A percentile compares a stretch with the other conserved stretches of the same genome.
These are phyloP conservation scores for Zaprionus ghesquierei DNA, from an alignment of 1,140 invertebrate species.

Conservation along the genomic window DNA sequence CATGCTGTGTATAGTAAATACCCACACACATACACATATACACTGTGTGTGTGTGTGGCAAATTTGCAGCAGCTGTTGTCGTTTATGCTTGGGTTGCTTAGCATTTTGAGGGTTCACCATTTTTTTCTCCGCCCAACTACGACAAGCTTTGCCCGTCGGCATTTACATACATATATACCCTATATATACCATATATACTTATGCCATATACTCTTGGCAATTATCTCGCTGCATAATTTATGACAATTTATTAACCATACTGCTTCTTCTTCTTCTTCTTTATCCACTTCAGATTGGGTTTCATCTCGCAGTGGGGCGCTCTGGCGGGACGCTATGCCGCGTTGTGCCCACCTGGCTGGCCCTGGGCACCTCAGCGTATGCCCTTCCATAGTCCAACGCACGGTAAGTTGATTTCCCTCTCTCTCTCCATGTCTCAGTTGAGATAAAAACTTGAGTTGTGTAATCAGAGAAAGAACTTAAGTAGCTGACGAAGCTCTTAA, in stretches of 20 bases:
- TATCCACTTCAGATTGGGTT: constrained; percentile 87
- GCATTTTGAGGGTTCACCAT: constrained; percentile 51
- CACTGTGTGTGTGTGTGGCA: constrained; percentile 15
- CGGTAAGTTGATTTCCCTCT: constrained; percentile 68
- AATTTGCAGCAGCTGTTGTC: constrained; percentile 73
- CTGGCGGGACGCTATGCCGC: constrained; percentile 87
- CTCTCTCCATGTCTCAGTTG: neutral
- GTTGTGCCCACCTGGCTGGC: constrained; percentile 84
- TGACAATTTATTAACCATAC: constrained; percentile 47
- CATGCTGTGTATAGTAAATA: constrained; percentile 18
- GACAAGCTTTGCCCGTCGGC: constrained; percentile 37
- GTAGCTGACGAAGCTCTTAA: neutral
- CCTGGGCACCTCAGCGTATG: constrained; percentile 84
- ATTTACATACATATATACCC: neutral
- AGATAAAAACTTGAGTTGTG: neutral
- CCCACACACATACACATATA: constrained; percentile 2
- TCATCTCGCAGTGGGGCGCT: constrained; percentile 91
- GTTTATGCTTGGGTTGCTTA: constrained; percentile 66
- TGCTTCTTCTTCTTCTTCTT: constrained; percentile 1
- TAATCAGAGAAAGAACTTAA: neutral
- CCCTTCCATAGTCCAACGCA: constrained; percentile 82
- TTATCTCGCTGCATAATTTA: constrained; percentile 58
- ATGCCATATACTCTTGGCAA: constrained; percentile 34
- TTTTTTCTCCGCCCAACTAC: constrained; percentile 8
- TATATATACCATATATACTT: neutral